These are phyloP conservation scores for Periphyllus acericola DNA, from an alignment of 2,888 invertebrate genomes.

Conservation along the genomic window DNA sequence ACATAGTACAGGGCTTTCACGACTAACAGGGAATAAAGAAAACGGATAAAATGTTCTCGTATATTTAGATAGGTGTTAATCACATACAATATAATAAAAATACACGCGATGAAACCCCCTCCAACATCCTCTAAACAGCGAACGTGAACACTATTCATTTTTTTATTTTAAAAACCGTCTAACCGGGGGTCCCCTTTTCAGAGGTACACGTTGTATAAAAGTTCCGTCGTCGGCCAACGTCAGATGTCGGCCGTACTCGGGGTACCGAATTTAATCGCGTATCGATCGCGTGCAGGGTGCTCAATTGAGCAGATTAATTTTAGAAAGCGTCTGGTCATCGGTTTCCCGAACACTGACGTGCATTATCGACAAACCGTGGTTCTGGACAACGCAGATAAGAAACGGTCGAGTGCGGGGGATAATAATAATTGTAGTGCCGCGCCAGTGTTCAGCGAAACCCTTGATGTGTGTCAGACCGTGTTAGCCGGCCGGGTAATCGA, in stretches of 20 bases:
- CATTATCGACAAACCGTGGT: background rate
- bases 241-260: background rate
- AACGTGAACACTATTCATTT: no score
- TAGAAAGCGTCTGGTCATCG: background rate
- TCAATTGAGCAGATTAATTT: background rate
- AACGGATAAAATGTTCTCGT: no score
- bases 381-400: slow-evolving; percentile 36
- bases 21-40: no score
- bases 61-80: no score
- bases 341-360: background rate
- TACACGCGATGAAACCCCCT: no score
- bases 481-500: slow-evolving; percentile 3
- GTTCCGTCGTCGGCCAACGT: background rate
- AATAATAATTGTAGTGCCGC: background rate
- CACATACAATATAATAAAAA: no score
- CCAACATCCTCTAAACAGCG: no score
- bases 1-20: no score
- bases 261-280: background rate
- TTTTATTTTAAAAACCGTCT: no score
- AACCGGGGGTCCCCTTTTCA: no score
- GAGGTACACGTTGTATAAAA: no score
- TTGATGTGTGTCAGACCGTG: slow-evolving; percentile 24
- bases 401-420: background rate
- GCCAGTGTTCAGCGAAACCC: background rate
- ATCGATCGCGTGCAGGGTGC: background rate